A percentile compares a stretch with the other conserved stretches of the same genome.
phyloP scores from a whole-genome alignment of 2,888 invertebrate genomes.

The Embidobia sp. region DNA sequence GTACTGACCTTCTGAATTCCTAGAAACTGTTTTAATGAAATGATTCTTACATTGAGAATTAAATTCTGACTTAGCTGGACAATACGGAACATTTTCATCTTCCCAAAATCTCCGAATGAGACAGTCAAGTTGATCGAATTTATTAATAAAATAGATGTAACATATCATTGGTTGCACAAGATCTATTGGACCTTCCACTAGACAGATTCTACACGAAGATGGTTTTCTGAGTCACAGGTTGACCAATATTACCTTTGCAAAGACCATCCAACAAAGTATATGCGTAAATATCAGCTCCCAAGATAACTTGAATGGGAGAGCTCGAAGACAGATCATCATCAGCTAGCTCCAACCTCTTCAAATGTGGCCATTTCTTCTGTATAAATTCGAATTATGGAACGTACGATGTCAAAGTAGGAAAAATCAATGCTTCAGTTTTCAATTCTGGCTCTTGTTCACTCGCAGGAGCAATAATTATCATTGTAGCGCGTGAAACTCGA shows the following conservation, averaged over 20 bases:
- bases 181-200: neutral
- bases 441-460: neutral
- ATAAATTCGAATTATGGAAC: neutral
- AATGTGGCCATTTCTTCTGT: neutral
- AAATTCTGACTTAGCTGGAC: neutral
- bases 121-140: neutral
- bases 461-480: neutral
- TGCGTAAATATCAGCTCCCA: slow-evolving; percentile 3
- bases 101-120: neutral
- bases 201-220: slow-evolving; percentile 1
- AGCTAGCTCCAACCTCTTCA: neutral
- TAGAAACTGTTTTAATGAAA: neutral
- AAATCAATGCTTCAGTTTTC: slow-evolving; percentile 10
- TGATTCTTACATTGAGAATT: neutral
- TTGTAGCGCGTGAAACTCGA: neutral
- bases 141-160: neutral
- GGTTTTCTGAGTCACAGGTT: neutral
- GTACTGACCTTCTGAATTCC: neutral
- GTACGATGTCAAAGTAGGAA: slow-evolving; percentile 13
- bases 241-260: neutral
- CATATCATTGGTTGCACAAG: neutral
- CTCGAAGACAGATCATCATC: slow-evolving; percentile 1
- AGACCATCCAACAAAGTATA: neutral
- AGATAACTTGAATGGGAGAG: neutral
- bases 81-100: neutral